Conservation (phyloP, 2,797 vertebrate species). For the Schizopygopsis pylzovi region DNA sequence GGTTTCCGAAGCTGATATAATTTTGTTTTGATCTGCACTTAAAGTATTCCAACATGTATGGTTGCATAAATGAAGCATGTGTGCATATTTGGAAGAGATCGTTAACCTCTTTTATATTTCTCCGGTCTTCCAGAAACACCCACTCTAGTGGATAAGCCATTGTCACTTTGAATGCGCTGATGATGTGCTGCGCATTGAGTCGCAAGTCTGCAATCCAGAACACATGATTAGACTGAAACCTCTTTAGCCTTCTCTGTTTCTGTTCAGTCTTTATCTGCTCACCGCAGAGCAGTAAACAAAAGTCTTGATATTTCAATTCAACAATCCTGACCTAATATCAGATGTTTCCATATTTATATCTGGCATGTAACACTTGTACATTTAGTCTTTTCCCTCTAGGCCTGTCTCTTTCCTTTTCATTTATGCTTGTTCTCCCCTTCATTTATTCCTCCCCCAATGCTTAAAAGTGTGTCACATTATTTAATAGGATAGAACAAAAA, state of each 20-base stretch:
- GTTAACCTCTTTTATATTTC: slow-evolving; percentile 17
- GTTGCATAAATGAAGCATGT: background rate
- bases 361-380: background rate
- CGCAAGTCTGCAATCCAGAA: slow-evolving; percentile 25
- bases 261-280: slow-evolving; percentile 17
- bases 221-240: slow-evolving; percentile 33
- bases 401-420: slow-evolving; percentile 39
- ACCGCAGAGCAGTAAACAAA: background rate
- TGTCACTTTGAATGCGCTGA: slow-evolving; percentile 22
- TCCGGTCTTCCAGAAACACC: slow-evolving; percentile 34
- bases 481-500: slow-evolving; percentile 64
- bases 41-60: slow-evolving; percentile 10
- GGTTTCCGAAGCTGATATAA: slow-evolving; percentile 33
- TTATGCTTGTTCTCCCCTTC: background rate
- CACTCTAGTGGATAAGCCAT: slow-evolving; percentile 17
- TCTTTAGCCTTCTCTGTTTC: slow-evolving; percentile 8
- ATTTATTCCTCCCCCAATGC: background rate
- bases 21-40: slow-evolving; percentile 14
- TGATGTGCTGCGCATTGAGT: slow-evolving; percentile 6
- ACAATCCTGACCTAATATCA: slow-evolving; percentile 17
- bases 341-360: slow-evolving; percentile 5
- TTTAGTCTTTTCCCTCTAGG: background rate
- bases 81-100: slow-evolving; percentile 19
- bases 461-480: slow-evolving; percentile 67
- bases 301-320: slow-evolving; percentile 1